Evolutionary conservation across 23 tunicate species (phyloP), one percentile per base, ranked within the genome.

Genomic region (Halocynthia roretzi): DNA sequence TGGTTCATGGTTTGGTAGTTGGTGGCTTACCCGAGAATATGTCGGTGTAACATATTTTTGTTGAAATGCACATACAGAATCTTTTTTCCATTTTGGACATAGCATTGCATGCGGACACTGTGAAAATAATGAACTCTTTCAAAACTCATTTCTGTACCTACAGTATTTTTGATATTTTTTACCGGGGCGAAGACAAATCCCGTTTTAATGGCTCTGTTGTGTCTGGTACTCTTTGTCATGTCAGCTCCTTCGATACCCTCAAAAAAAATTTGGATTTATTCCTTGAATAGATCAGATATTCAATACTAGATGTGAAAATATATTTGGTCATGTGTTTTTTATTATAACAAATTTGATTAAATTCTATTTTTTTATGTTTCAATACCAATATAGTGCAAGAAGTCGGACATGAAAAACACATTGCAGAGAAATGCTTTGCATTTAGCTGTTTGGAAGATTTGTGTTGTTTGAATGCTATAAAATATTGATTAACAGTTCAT

Each of bases 101-200:
- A 55, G 48, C 22, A 53, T 51, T 7, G 67, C 65, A 53, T 92
- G 98, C 5, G 98, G 92, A 69, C 98, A 92, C 48, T 90, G 98
- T 14, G 85, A 64, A 86, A 82, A 62, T 12, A 77, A 68, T 53
- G 52, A 17, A 18, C 81, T 85, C 15, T 53, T 22, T 40, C 69
- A 31, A 12, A 11, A 22, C 23, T 50, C 72, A 5, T 74, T 56
- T 80, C 55, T 53, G 73, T 77, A 81, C 8, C 17, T 71, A 71
- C 58, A 77, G 21, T 80, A 48, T 50, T 75, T 75, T 65, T 48
- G 19, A 65, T 15, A 65, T 20, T 65, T 20, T 20, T 54, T 49
- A 74, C 78, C 78, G 98, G 98, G 15, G 92, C 80, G 81, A 92
- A 73, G 9, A 82, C 72, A 50, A 49, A 12, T 10, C 89, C 93